These are phyloP conservation scores for Crocallis elinguaria DNA, from an alignment of 2,888 invertebrate genomes.

Conservation along the genomic window DNA sequence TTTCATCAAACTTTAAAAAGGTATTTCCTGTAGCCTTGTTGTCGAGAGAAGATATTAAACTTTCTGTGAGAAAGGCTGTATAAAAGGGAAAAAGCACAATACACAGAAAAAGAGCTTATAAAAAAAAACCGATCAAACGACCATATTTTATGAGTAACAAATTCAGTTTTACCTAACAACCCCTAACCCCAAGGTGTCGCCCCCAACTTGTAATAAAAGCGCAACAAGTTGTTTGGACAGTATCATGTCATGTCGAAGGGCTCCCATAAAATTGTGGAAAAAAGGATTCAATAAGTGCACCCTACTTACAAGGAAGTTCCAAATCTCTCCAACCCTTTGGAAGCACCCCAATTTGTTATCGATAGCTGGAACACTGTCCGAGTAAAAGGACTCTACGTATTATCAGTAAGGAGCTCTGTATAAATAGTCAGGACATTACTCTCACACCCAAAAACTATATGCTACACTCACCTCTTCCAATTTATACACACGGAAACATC, in stretches of 20 bases:
- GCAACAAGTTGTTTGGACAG: conserved; percentile 44
- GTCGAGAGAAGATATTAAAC: too few species aligned
- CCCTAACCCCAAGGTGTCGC: conserved; percentile 25
- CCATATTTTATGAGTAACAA: conserved; percentile 10
- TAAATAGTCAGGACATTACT: background rate
- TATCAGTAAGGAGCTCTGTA: conserved; percentile 7
- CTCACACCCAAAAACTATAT: background rate
- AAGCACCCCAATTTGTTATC: conserved; percentile 79
- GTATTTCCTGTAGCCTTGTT: too few species aligned
- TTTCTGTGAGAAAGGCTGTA: too few species aligned
- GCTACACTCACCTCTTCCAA: too few species aligned
- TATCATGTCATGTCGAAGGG: conserved; percentile 39
- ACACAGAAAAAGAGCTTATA: background rate
- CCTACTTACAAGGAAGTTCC: conserved; percentile 62
- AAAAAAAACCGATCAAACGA: conserved; percentile 7
- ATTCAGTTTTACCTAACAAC: conserved; percentile 7
- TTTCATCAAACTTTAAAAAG: too few species aligned
- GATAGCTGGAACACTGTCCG: conserved; percentile 75
- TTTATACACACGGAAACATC: too few species aligned
- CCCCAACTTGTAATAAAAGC: conserved; percentile 31
- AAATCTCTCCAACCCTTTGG: conserved; percentile 67
- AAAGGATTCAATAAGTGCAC: conserved; percentile 42
- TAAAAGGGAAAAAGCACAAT: too few species aligned
- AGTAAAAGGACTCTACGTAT: conserved; percentile 52
- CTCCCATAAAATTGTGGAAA: conserved; percentile 37